Percentiles rank a stretch among this genome's conserved stretches.
Evolutionary conservation across 2,797 vertebrate genomes (phyloP).

Genomic region (Gadopsis marmoratus): DNA sequence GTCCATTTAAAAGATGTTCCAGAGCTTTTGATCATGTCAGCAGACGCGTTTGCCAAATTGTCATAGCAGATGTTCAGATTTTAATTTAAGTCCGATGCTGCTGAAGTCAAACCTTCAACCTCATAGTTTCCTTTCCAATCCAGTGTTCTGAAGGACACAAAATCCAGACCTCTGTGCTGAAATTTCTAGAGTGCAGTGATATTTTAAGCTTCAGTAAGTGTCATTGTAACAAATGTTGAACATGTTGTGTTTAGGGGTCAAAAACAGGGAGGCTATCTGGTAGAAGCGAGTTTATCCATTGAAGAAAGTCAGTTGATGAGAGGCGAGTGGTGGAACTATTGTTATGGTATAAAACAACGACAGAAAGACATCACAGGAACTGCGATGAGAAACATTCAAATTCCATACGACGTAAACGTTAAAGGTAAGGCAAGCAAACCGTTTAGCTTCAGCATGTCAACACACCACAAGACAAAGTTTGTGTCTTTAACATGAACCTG

Average conservation of each 20-base stretch:
- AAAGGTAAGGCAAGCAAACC: conserved; percentile 59
- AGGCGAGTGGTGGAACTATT: rapidly evolving
- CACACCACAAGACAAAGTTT: neutral
- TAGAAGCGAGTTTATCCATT: conserved; percentile 69
- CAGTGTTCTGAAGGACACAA: neutral
- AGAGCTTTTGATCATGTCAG: too few species aligned
- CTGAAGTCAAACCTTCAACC: too few species aligned
- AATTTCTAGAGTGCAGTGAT: neutral
- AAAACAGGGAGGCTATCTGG: conserved; percentile 46
- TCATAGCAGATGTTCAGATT: too few species aligned
- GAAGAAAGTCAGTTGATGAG: rapidly evolving
- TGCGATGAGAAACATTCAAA: rapidly evolving
- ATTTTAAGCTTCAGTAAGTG: neutral
- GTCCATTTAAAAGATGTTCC: too few species aligned
- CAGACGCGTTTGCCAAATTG: too few species aligned
- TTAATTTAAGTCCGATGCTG: too few species aligned
- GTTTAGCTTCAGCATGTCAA: rapidly evolving
- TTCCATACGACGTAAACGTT: rapidly evolving
- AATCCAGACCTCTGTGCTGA: neutral
- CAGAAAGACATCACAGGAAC: rapidly evolving
- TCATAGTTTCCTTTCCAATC: neutral
- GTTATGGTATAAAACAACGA: conserved; percentile 58
- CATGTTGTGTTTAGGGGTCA: conserved; percentile 47
- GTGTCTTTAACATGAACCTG: neutral
- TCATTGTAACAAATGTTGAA: neutral